These are phyloP conservation scores for Apoda limacodes DNA, from an alignment of 2,888 invertebrate genomes.

Conservation along the genomic window DNA sequence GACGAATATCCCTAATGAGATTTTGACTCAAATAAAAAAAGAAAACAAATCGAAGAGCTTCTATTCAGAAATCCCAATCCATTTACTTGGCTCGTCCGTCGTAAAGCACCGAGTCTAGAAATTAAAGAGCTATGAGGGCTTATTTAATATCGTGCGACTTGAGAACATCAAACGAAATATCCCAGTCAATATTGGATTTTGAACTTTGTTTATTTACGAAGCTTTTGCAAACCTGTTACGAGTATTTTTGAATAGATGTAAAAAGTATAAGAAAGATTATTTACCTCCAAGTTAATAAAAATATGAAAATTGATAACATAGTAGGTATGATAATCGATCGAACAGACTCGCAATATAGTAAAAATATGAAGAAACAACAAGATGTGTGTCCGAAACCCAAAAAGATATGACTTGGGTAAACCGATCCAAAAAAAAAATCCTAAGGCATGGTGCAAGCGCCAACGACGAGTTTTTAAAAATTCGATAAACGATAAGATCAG, in stretches of 20 bases:
- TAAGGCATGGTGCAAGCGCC: too few species aligned
- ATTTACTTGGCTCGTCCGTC: conserved; percentile 17
- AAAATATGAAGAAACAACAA: too few species aligned
- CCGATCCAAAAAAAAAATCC: too few species aligned
- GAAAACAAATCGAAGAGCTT: conserved; percentile 14
- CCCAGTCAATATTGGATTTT: conserved; percentile 27
- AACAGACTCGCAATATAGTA: too few species aligned
- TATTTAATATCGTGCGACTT: conserved; percentile 30
- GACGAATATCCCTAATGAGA: conserved; percentile 20
- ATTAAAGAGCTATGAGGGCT: conserved; percentile 23
- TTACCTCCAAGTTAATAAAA: too few species aligned
- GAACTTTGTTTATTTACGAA: conserved; percentile 20
- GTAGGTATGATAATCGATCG: too few species aligned
- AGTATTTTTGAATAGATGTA: conserved; percentile 19
- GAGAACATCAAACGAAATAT: conserved; percentile 30
- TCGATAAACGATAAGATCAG: too few species aligned
- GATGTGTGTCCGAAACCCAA: too few species aligned
- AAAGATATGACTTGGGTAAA: too few species aligned
- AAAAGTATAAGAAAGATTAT: too few species aligned
- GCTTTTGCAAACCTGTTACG: conserved; percentile 10
- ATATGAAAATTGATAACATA: too few species aligned
- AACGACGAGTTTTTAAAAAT: too few species aligned
- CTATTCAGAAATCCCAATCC: conserved; percentile 19
- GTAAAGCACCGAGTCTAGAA: conserved; percentile 19
- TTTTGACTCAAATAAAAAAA: conserved; percentile 21